phyloP scores from a whole-genome alignment of 2,797 vertebrate genomes.

The Denticeps clupeoides region DNA sequence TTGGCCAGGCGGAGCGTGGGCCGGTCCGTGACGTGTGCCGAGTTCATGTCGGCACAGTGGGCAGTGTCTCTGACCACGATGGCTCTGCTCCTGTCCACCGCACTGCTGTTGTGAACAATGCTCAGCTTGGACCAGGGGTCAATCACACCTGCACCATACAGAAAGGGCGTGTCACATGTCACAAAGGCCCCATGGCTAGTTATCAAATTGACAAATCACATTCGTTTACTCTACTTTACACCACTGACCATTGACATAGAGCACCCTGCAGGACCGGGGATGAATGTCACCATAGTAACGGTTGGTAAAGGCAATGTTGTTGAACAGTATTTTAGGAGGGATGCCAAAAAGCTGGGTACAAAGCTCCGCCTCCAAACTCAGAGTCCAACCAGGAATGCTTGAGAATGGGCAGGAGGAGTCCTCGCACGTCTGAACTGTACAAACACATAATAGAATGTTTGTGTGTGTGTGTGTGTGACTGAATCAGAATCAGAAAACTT shows the following conservation, averaged over 20 bases:
- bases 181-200: too few species aligned
- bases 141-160: conserved; percentile 48
- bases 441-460: neutral
- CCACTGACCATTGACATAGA: conserved; percentile 71
- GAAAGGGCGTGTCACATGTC: too few species aligned
- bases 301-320: conserved; percentile 62
- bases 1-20: conserved; percentile 56
- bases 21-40: conserved; percentile 39
- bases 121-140: conserved; percentile 77
- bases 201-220: too few species aligned
- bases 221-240: too few species aligned
- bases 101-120: conserved; percentile 42
- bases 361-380: conserved; percentile 48
- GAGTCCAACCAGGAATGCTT: conserved; percentile 43
- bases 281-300: conserved; percentile 60
- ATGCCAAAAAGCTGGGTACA: conserved; percentile 64
- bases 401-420: conserved; percentile 66
- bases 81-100: conserved; percentile 32
- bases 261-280: conserved; percentile 52
- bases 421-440: conserved; percentile 59
- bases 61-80: conserved; percentile 62
- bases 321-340: conserved; percentile 39
- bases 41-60: conserved; percentile 72
- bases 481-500: neutral
- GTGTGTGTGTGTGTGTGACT: neutral